These are phyloP conservation scores for Micrasema minimum DNA, from an alignment of 1,140 invertebrate genomes.

Conservation along the genomic window DNA sequence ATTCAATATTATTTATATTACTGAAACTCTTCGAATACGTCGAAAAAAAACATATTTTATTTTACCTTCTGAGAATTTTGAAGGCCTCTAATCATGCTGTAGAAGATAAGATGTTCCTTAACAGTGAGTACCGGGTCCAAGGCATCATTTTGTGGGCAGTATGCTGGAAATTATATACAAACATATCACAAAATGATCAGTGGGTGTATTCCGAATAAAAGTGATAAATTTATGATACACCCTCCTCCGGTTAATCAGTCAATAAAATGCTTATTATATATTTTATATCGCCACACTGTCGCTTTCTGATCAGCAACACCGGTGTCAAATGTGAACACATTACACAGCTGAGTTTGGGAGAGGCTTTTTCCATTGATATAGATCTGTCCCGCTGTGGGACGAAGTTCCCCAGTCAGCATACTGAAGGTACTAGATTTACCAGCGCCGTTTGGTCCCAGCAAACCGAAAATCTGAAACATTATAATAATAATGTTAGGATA, in stretches of 20 bases:
- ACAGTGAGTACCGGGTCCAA: constrained; percentile 79
- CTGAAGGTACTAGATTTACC: constrained; percentile 81
- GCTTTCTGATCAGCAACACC: no score
- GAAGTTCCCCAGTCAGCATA: constrained; percentile 76
- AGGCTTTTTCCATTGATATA: constrained; percentile 61
- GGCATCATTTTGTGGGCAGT: constrained; percentile 88
- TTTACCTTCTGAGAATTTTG: constrained; percentile 60
- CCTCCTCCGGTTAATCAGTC: no score
- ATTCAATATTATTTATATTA: no score
- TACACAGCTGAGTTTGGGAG: constrained; percentile 59
- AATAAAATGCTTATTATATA: no score
- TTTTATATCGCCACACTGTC: no score
- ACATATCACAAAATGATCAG: no score
- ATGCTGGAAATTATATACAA: constrained; percentile 69
- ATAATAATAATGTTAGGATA: no score
- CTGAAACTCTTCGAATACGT: no score
- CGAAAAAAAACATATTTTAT: no score
- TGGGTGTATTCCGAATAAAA: no score
- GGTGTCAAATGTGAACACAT: no score
- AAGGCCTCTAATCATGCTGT: constrained; percentile 66
- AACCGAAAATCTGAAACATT: constrained; percentile 73
- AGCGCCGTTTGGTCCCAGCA: constrained; percentile 80
- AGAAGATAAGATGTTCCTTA: constrained; percentile 65
- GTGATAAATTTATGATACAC: no score
- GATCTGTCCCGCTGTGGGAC: constrained; percentile 66